Evolutionary conservation across 2,113 vertebrate genomes (phyloP), one percentile per base, ranked within the genome.

Genomic region (Tragulus kanchil): DNA sequence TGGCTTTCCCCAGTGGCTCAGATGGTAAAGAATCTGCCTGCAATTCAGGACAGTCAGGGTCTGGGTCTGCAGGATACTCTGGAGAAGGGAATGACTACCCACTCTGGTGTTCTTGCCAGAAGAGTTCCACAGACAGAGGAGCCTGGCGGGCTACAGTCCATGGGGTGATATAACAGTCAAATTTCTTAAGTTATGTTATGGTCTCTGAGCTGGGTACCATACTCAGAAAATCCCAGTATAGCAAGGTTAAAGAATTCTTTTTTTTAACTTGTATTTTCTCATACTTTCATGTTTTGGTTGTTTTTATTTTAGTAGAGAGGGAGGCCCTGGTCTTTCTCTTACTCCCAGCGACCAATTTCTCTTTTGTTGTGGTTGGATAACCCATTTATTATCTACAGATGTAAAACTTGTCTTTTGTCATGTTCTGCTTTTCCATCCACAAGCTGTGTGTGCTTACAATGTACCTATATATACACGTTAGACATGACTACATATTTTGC

Each of bases 381-480:
- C 6, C 14, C 5, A 64, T 59, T 82, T 93, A 78, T 69, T 90
- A 64, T 59, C 25, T 31, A 93, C 7, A 52, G 15, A 21, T 23
- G 13, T 85, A 48, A 94, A 94, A 94, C 42, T 48, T 92, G 31
- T 54, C 8, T 23, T 93, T 97, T 62, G 48, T 83, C 75, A 52
- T 21, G 16, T 58, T 88, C 42, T 67, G 16, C 7, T 85, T 93
- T 89, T 91, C 25, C 11, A 42, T 78, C 69, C 5, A 71, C 14
- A 26, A 61, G 3, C 21, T 48, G 9, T 95, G 9, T 25, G 21
- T 94, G 36, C 58, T 86, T 81, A 89, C 1, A 95, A 4, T 45
- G 83, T 52, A 11, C 10, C 28, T 77, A 15, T 58, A 6, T 52
- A 64, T 1, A 25, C 12, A 87, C 67, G 42, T 64, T 92, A 52